Evolutionary conservation across 2,113 vertebrate genomes (phyloP), one percentile per base, ranked within the genome.

Genomic region (Odobenus rosmarus): DNA sequence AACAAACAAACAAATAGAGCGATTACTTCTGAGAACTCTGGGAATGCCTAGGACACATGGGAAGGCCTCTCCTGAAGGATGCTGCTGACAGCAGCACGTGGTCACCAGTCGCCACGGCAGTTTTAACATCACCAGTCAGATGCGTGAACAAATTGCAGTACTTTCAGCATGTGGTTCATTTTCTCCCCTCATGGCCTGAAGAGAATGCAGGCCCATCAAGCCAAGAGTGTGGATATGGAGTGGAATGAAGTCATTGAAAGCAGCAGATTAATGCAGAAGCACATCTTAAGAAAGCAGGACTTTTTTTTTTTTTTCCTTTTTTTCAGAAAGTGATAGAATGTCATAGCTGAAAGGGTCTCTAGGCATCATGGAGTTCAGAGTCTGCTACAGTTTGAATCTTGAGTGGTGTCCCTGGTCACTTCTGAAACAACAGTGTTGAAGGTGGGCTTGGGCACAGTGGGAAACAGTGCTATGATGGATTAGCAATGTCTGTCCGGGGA

Each of bases 1-100:
- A 49, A 76, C 39, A 42, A 72, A 28, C 16, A 42, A 74, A 23
- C 39, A 79, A 31, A 33, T 19, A 28, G 42, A 19, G 61, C 14
- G 13, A 62, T 64, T 36, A 3, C 74, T 90, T 74, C 57, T 21
- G 51, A 97, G 95, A 83, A 82, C 15, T 6, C 84, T 42, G 74
- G 95, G 90, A 84, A 85, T 33, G 80, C 71, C 28, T 57, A 5
- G 57, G 74, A 67, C 83, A 76, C 0, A 0, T 46, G 64, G 95
- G 21, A 74, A 92, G 61, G 59, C 76, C 64, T 49, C 61, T 46
- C 3, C 0, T 62, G 82, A 96, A 82, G 69, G 87, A 31, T 16
- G 76, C 53, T 67, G 94, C 88, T 94, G 97, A 98, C 98, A 93
- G 95, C 76, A 0, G 36, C 64, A 3, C 26, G 11, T 18, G 80